Evolutionary conservation across 2,113 vertebrate species (phyloP).

Genomic region (Leptobrachium leishanense): DNA sequence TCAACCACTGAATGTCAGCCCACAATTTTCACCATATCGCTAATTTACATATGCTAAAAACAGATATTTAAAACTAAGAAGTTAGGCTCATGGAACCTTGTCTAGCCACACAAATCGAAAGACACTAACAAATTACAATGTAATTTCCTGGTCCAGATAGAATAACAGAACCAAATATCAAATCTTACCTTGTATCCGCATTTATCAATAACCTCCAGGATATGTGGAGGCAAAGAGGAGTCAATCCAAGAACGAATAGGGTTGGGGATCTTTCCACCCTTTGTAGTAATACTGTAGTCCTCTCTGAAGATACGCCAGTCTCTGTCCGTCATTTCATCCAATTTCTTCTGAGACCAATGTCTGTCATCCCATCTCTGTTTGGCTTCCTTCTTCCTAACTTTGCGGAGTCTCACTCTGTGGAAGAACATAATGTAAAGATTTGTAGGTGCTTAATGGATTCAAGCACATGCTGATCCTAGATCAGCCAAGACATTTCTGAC

Average conservation of each 20-base stretch:
- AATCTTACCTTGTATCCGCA: constrained; percentile 92
- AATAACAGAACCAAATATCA: no score
- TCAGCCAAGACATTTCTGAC: no score
- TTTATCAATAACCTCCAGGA: constrained; percentile 96
- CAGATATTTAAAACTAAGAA: no score
- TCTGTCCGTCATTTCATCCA: constrained; percentile 97
- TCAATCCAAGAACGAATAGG: constrained; percentile 98
- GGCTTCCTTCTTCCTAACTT: constrained; percentile 94
- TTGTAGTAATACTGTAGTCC: constrained; percentile 98
- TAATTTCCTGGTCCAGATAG: no score
- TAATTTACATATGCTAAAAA: no score
- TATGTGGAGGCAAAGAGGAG: constrained; percentile 87
- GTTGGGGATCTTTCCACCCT: constrained; percentile 97
- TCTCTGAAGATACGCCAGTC: constrained; percentile 97
- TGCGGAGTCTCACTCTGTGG: constrained; percentile 82
- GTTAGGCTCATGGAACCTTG: no score
- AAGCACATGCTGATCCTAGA: no score
- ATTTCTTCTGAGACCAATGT: constrained; percentile 98
- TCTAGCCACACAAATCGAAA: no score
- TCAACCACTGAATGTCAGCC: no score
- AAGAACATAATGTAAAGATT: not conserved
- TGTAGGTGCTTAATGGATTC: not conserved
- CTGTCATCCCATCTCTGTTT: constrained; percentile 98
- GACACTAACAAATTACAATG: no score
- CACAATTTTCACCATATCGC: no score